Evolutionary conservation across 2,888 invertebrate species (phyloP).

Genomic region (Icerya purchasi): DNA sequence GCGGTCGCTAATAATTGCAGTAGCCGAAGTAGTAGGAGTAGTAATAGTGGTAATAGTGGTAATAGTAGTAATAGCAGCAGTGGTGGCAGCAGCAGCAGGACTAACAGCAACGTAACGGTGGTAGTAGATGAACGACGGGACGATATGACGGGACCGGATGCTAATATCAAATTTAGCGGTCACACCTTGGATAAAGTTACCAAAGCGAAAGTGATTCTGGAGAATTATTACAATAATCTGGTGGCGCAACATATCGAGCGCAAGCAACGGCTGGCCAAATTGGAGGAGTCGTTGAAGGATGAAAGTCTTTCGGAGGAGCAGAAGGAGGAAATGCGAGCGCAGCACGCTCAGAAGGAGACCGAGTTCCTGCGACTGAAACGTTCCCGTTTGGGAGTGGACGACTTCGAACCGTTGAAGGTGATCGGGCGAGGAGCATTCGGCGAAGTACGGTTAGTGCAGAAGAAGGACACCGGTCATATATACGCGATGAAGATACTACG

Average conservation of each 20-base stretch:
- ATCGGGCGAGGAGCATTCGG: conserved; percentile 86
- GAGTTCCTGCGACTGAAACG: conserved; percentile 92
- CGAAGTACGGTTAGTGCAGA: conserved; percentile 92
- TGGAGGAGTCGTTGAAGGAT: conserved; percentile 91
- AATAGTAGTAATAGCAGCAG: neutral
- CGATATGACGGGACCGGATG: conserved; percentile 66
- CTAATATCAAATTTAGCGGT: conserved; percentile 77
- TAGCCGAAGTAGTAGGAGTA: too few species aligned
- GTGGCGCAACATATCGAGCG: conserved; percentile 93
- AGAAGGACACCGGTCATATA: conserved; percentile 97
- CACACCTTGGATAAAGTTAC: conserved; percentile 97
- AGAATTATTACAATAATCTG: conserved; percentile 97
- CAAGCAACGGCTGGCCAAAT: conserved; percentile 76
- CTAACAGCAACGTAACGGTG: neutral
- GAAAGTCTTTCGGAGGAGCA: conserved; percentile 85
- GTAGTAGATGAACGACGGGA: too few species aligned
- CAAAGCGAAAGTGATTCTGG: conserved; percentile 94
- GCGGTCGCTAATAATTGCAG: too few species aligned
- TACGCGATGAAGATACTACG: conserved; percentile 99
- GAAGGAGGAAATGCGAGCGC: conserved; percentile 77
- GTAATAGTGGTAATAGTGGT: neutral
- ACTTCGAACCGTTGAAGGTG: conserved; percentile 86
- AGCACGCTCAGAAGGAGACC: conserved; percentile 96
- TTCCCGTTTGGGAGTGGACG: conserved; percentile 87
- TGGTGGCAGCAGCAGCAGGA: neutral